Conservation (phyloP, 2,113 vertebrate genomes). For the Hippocampus mohnikei region DNA sequence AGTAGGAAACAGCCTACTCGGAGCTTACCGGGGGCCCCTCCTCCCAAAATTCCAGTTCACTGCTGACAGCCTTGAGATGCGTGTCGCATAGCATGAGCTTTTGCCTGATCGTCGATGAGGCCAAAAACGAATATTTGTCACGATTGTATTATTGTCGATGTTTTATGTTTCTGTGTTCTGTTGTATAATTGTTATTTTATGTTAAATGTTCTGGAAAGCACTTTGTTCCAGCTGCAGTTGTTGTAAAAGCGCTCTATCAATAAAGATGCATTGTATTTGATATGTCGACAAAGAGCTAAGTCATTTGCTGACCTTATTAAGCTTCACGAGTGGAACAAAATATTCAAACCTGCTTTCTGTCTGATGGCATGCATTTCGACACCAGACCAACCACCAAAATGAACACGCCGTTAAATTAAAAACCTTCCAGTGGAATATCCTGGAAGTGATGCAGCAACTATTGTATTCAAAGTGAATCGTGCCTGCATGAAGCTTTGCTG, state of each 20-base stretch:
- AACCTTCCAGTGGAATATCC: background rate
- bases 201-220: no score
- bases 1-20: background rate
- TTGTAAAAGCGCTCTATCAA: no score
- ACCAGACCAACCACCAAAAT: background rate
- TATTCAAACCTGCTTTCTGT: background rate
- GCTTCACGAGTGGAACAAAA: background rate
- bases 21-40: background rate
- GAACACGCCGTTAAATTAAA: background rate
- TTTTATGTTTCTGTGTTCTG: no score
- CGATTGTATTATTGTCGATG: no score
- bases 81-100: background rate
- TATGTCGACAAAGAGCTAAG: background rate
- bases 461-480: slow-evolving; percentile 16
- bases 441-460: slow-evolving; percentile 5
- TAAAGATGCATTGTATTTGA: no score
- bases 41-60: background rate
- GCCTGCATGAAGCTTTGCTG: slow-evolving; percentile 12
- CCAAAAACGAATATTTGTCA: background rate
- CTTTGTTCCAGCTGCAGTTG: no score
- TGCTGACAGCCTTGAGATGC: background rate
- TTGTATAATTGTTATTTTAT: no score
- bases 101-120: background rate
- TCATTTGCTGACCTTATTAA: background rate
- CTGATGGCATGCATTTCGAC: background rate